Percentiles rank a stretch among this genome's conserved stretches.
Evolutionary conservation across 2,888 invertebrate species (phyloP).

Genomic region (Beris chalybata): DNA sequence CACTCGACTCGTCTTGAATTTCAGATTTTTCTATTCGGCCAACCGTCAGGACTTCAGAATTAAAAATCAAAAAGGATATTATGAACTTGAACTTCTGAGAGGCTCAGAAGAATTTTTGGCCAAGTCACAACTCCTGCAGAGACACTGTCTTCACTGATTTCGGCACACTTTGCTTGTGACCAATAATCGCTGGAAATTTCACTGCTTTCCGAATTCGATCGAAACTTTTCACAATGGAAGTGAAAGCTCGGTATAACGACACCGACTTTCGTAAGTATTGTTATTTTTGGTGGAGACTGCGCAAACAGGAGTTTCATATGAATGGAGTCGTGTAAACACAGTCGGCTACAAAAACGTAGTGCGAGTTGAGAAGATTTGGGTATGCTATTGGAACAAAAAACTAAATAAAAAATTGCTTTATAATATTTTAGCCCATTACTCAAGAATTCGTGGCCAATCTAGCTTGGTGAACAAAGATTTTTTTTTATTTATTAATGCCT

Average conservation of each 20-base stretch:
- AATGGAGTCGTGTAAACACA: neutral
- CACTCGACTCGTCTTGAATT: too few species aligned
- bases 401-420: too few species aligned
- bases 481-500: too few species aligned
- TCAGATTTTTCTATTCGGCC: too few species aligned
- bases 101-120: slow-evolving; percentile 8
- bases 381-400: too few species aligned
- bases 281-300: slow-evolving; percentile 14
- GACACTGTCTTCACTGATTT: slow-evolving; percentile 11
- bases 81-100: slow-evolving; percentile 25
- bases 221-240: slow-evolving; percentile 20
- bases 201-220: slow-evolving; percentile 6
- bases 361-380: too few species aligned
- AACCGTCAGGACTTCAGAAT: too few species aligned
- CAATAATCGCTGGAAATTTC: slow-evolving; percentile 19
- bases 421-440: too few species aligned
- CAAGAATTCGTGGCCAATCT: too few species aligned
- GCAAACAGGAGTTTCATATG: neutral
- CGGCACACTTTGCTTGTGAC: slow-evolving; percentile 19
- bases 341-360: slow-evolving; percentile 7
- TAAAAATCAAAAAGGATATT: neutral
- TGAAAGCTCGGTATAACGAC: neutral
- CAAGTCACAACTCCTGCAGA: slow-evolving; percentile 20
- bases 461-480: too few species aligned
- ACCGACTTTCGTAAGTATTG: neutral